Conservation (phyloP, 2,113 vertebrate genomes). For the Cynocephalus volans region DNA sequence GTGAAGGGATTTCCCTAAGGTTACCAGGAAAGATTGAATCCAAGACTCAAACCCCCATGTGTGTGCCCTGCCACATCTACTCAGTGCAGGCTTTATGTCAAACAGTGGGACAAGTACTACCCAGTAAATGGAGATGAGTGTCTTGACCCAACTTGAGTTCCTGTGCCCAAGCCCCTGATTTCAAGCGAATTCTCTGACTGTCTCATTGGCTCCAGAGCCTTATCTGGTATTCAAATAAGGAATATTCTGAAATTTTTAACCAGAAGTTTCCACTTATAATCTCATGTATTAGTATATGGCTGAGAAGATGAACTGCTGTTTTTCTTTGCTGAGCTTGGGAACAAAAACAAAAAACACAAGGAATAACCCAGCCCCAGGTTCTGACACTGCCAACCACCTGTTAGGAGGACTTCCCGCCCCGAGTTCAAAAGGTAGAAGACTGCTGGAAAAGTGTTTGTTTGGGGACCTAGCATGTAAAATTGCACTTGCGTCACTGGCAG, state of each 20-base stretch:
- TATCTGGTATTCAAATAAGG: not conserved
- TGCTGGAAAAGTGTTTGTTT: slow-evolving; percentile 1
- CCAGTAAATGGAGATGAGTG: not conserved
- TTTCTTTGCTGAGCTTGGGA: slow-evolving; percentile 57
- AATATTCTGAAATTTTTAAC: not conserved
- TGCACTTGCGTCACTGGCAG: slow-evolving; percentile 25
- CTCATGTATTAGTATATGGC: not conserved
- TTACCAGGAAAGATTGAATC: not conserved
- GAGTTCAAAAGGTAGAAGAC: slow-evolving; percentile 58
- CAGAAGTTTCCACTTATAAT: not conserved
- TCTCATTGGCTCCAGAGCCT: not conserved
- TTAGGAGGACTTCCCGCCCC: slow-evolving; percentile 39
- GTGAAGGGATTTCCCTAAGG: not conserved
- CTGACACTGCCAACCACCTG: slow-evolving; percentile 55
- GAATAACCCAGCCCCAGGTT: not conserved
- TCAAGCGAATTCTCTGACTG: not conserved
- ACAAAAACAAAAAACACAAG: slow-evolving; percentile 55
- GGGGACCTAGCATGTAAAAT: not conserved
- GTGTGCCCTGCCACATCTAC: not conserved
- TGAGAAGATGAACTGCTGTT: slow-evolving; percentile 63
- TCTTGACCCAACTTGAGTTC: not conserved
- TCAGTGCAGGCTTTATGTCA: not conserved
- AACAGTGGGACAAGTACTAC: not conserved
- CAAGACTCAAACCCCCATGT: not conserved
- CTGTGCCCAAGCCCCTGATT: not conserved